A percentile compares a stretch with the other conserved stretches of the same genome.
Conservation (phyloP, 1,140 invertebrate species). For the Rhyacophila brunnea region DNA sequence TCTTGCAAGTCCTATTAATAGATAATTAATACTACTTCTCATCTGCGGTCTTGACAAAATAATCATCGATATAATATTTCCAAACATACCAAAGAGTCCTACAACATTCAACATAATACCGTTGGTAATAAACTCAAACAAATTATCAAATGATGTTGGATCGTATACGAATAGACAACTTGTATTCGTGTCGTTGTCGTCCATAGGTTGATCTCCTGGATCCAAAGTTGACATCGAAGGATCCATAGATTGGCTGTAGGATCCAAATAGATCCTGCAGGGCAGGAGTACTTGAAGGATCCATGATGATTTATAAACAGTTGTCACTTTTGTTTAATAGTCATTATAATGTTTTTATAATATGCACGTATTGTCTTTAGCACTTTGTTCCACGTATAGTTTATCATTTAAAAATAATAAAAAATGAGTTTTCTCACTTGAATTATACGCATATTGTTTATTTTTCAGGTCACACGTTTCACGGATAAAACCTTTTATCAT, state of each 20-base stretch:
- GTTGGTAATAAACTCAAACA: slow-evolving; percentile 79
- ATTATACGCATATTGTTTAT: no score
- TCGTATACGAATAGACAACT: slow-evolving; percentile 45
- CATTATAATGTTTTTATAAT: no score
- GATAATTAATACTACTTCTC: slow-evolving; percentile 91
- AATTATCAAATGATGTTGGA: slow-evolving; percentile 49
- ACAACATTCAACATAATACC: slow-evolving; percentile 81
- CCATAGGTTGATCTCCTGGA: not conserved
- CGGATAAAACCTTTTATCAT: no score
- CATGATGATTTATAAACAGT: slow-evolving; percentile 8
- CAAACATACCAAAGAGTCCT: slow-evolving; percentile 81
- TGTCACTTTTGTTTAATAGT: slow-evolving; percentile 1
- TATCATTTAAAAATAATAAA: no score
- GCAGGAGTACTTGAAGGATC: slow-evolving; percentile 1
- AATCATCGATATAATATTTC: slow-evolving; percentile 87
- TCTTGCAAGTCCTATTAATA: slow-evolving; percentile 85
- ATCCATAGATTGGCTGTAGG: slow-evolving; percentile 7
- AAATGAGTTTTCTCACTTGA: no score
- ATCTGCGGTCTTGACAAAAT: slow-evolving; percentile 89
- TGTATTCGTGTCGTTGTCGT: slow-evolving; percentile 15
- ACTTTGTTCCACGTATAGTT: no score
- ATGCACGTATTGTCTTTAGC: no score
- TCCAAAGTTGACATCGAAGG: not conserved
- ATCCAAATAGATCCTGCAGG: slow-evolving; percentile 7
- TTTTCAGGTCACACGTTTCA: no score